phyloP scores from a whole-genome alignment of 2,797 vertebrate species.

The Saxicola maurus region DNA sequence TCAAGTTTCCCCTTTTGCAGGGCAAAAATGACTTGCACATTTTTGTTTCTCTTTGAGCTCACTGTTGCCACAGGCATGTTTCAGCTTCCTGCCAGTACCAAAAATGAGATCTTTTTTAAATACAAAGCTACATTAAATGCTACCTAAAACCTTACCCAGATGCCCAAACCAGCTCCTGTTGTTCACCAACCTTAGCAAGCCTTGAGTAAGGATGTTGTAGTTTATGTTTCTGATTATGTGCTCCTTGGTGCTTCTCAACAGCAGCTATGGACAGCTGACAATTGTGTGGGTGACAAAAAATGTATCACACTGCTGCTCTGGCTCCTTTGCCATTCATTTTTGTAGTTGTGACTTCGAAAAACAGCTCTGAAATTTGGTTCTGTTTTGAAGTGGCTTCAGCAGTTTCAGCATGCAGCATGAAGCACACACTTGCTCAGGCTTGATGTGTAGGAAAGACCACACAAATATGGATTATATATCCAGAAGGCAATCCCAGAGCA shows the following conservation, averaged over 20 bases:
- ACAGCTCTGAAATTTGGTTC: not conserved
- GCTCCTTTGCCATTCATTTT: not conserved
- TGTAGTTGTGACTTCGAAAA: not conserved
- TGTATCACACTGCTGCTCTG: not conserved
- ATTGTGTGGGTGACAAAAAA: not conserved
- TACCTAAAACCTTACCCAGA: not conserved
- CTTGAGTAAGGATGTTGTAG: not conserved
- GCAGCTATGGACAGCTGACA: not conserved
- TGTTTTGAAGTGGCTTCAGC: not conserved
- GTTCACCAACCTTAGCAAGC: not conserved
- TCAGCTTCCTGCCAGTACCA: not conserved
- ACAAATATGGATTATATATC: accelerated
- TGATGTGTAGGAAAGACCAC: not conserved
- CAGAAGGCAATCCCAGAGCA: not conserved
- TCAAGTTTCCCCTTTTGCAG: not conserved
- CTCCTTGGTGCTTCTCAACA: not conserved
- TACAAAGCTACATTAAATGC: not conserved
- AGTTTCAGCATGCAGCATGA: not conserved
- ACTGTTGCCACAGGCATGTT: not conserved
- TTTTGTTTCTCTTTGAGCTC: not conserved
- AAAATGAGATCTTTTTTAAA: not conserved
- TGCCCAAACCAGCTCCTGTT: not conserved
- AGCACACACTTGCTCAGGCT: not conserved
- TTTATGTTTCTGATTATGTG: not conserved
- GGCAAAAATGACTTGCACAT: not conserved